Evolutionary conservation across 2,888 invertebrate species (phyloP).

Genomic region (Spilarctia lutea): DNA sequence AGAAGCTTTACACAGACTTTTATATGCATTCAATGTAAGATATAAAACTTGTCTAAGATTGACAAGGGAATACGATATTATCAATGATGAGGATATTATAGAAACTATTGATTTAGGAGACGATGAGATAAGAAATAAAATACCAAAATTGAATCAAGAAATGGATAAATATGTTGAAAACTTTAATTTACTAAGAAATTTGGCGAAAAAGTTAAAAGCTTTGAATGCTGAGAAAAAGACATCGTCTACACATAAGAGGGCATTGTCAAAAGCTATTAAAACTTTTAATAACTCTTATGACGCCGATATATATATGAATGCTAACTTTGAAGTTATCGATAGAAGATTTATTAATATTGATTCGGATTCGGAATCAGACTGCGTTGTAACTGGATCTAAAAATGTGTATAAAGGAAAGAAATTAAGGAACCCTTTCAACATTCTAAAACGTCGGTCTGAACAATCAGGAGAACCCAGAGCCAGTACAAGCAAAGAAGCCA

Average conservation of each 20-base stretch:
- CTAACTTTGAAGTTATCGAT: conserved; percentile 65
- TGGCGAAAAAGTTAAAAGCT: conserved; percentile 66
- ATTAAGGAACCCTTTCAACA: conserved; percentile 75
- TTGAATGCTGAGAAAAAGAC: conserved; percentile 61
- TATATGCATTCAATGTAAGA: conserved; percentile 69
- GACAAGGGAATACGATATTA: conserved; percentile 59
- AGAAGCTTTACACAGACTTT: conserved; percentile 58
- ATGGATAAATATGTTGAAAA: conserved; percentile 58
- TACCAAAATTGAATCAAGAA: conserved; percentile 47
- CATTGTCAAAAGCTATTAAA: conserved; percentile 71
- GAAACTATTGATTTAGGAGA: conserved; percentile 77
- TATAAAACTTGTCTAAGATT: conserved; percentile 65
- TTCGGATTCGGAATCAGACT: conserved; percentile 74
- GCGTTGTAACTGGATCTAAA: conserved; percentile 57
- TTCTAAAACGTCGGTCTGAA: conserved; percentile 68
- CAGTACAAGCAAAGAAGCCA: conserved; percentile 36
- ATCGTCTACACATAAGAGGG: conserved; percentile 68
- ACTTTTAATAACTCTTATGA: conserved; percentile 74
- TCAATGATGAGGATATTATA: conserved; percentile 62
- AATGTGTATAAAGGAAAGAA: conserved; percentile 59
- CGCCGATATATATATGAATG: conserved; percentile 69
- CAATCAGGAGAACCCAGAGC: conserved; percentile 23
- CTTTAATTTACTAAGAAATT: conserved; percentile 61
- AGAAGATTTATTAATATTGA: conserved; percentile 66
- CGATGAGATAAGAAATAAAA: conserved; percentile 64